Evolutionary conservation across 2,797 vertebrate genomes (phyloP).

Genomic region (Rhinichthys osculus): DNA sequence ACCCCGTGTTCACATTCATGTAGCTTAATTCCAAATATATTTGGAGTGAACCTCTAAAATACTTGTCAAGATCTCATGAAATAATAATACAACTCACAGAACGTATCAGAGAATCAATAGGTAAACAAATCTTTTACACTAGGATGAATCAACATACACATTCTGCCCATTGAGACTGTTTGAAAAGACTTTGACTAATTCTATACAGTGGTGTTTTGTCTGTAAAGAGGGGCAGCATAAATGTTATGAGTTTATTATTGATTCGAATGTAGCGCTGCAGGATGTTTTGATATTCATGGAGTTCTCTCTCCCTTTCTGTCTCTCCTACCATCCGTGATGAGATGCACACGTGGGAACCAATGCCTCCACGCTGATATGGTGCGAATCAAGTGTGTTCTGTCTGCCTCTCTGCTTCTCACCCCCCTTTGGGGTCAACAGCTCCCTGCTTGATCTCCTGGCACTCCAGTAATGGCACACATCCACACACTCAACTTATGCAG

Average conservation of each 20-base stretch:
- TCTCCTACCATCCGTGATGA: conserved; percentile 55
- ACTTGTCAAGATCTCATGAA: background rate
- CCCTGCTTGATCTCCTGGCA: conserved; percentile 14
- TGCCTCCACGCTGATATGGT: background rate
- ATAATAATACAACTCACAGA: background rate
- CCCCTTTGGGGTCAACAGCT: conserved; percentile 18
- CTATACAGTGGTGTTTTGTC: conserved; percentile 34
- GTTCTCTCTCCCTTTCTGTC: conserved; percentile 54
- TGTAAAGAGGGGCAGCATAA: conserved; percentile 53
- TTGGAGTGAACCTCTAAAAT: background rate
- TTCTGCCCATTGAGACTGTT: background rate
- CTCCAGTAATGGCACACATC: background rate
- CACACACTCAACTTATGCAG: background rate
- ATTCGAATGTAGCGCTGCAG: conserved; percentile 65
- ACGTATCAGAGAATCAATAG: background rate
- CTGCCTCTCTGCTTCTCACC: conserved; percentile 6
- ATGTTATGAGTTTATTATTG: conserved; percentile 69
- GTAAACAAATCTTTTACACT: background rate
- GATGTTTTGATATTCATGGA: conserved; percentile 73
- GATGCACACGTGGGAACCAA: conserved; percentile 64
- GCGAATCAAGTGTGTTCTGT: background rate
- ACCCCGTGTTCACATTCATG: background rate
- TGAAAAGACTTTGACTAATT: background rate
- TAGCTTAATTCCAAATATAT: too few species aligned
- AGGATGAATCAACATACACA: background rate